Conservation (phyloP, 2,888 invertebrate genomes). For the Loripinus fragilis region DNA sequence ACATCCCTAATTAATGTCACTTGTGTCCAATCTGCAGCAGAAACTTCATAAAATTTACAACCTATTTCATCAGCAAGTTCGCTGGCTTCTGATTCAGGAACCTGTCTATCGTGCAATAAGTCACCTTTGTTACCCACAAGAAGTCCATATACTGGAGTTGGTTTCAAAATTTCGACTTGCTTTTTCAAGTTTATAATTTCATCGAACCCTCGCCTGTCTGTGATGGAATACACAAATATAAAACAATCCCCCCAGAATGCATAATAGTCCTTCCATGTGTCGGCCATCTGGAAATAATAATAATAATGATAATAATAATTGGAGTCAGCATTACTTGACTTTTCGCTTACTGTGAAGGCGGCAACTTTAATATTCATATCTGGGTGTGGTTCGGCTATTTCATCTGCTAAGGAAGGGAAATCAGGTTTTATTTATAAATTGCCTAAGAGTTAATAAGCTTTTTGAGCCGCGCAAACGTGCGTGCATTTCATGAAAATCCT, state of each 20-base stretch:
- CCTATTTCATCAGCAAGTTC: conserved; percentile 78
- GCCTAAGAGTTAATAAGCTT: no score
- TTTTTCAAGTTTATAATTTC: conserved; percentile 71
- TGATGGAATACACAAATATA: conserved; percentile 80
- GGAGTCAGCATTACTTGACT: no score
- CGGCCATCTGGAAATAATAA: conserved; percentile 61
- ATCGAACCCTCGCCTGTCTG: conserved; percentile 77
- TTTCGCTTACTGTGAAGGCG: no score
- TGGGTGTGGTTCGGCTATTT: no score
- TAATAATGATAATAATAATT: no score
- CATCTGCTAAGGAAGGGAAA: no score
- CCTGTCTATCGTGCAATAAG: conserved; percentile 77
- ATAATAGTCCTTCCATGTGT: conserved; percentile 76
- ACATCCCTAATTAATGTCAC: conserved; percentile 72
- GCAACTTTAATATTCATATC: no score
- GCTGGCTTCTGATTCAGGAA: conserved; percentile 73
- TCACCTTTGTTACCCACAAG: conserved; percentile 80
- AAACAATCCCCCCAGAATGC: conserved; percentile 80
- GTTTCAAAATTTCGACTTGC: conserved; percentile 70
- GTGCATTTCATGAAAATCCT: no score
- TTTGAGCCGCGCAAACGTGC: no score
- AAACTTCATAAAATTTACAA: conserved; percentile 79
- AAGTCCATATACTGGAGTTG: conserved; percentile 68
- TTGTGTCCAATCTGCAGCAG: conserved; percentile 81
- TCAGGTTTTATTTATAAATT: no score